Evolutionary conservation across 2,113 vertebrate species (phyloP).

Genomic region (Henicopernis longicauda): DNA sequence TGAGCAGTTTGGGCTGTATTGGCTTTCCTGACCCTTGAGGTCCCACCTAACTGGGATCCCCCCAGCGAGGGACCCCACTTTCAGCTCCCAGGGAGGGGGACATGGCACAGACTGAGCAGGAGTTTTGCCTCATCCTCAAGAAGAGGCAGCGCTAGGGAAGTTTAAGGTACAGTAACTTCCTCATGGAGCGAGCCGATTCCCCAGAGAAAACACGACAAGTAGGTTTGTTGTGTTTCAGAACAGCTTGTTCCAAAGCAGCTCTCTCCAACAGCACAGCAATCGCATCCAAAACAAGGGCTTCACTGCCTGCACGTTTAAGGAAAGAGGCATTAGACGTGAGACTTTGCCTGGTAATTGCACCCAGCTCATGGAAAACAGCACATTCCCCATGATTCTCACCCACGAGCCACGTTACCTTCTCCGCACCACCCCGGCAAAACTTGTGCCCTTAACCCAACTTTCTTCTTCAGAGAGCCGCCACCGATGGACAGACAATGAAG

Average conservation of each 20-base stretch:
- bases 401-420: neutral
- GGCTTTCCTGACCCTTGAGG: neutral
- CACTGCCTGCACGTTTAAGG: neutral
- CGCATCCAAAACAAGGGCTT: neutral
- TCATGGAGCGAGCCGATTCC: neutral
- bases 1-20: accelerated
- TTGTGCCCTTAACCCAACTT: neutral
- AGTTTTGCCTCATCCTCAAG: neutral
- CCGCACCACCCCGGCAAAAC: neutral
- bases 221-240: neutral
- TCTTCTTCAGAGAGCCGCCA: neutral
- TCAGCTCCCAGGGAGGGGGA: neutral
- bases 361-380: neutral
- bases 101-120: neutral
- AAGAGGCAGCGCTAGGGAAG: neutral
- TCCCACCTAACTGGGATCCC: neutral
- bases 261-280: neutral
- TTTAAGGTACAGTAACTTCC: neutral
- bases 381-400: neutral
- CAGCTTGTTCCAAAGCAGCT: neutral
- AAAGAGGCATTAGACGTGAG: neutral
- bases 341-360: neutral
- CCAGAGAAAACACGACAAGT: neutral
- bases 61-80: accelerated
- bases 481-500: neutral